Conservation (phyloP, 2,113 vertebrate species). For the Neolamprologus devosi region DNA sequence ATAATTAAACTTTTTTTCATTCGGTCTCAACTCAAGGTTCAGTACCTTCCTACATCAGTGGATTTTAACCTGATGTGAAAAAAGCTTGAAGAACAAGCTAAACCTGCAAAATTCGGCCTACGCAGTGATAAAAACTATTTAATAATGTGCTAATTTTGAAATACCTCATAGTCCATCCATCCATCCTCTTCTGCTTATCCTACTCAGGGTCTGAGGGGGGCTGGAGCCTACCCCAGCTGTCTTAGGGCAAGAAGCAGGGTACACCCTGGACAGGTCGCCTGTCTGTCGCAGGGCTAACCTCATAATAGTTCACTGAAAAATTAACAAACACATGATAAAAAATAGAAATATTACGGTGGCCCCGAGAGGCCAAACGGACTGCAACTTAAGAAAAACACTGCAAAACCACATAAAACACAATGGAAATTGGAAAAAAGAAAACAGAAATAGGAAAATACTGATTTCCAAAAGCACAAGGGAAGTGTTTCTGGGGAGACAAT, state of each 20-base stretch:
- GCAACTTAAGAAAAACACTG: neutral
- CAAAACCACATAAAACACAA: fast-evolving
- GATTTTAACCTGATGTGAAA: neutral
- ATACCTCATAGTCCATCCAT: neutral
- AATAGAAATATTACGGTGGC: neutral
- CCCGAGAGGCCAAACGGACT: neutral
- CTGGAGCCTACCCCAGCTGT: neutral
- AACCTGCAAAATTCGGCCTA: neutral
- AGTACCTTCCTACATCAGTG: neutral
- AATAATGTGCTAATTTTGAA: neutral
- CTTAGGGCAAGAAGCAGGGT: neutral
- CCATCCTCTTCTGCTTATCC: neutral
- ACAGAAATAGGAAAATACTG: neutral
- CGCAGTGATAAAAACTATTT: neutral
- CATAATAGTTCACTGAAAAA: neutral
- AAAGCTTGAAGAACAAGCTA: neutral
- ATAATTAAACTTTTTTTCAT: neutral
- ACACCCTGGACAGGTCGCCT: neutral
- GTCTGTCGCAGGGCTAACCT: neutral
- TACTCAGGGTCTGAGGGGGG: neutral
- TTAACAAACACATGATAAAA: neutral
- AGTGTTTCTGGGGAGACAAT: neutral
- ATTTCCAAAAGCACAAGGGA: neutral
- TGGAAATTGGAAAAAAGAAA: neutral
- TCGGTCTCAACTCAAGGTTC: neutral